Evolutionary conservation across 1,140 invertebrate genomes (phyloP).

Genomic region (Drosophila athabasca): DNA sequence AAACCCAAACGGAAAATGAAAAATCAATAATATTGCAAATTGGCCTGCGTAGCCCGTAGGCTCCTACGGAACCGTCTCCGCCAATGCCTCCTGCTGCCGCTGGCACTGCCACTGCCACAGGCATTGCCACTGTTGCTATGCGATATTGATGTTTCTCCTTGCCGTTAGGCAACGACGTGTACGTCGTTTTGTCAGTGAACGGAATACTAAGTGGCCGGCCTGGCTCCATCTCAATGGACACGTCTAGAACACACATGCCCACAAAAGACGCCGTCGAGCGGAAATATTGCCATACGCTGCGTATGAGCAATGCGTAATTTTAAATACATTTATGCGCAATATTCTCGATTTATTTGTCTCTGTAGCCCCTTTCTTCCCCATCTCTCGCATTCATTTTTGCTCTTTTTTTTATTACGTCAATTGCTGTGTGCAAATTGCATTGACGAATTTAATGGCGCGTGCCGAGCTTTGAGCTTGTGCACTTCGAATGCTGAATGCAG

Average conservation of each 20-base stretch:
- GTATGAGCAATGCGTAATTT: constrained; percentile 81
- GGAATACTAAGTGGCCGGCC: constrained; percentile 64
- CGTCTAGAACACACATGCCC: constrained; percentile 11
- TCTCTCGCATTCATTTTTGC: background rate
- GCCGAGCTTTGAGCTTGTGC: constrained; percentile 14
- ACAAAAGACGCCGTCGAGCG: constrained; percentile 63
- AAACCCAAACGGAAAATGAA: constrained; percentile 57
- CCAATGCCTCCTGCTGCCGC: constrained; percentile 3
- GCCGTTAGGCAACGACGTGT: constrained; percentile 55
- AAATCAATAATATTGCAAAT: constrained; percentile 79
- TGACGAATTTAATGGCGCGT: constrained; percentile 51
- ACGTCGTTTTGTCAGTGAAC: constrained; percentile 50
- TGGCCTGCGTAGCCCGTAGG: constrained; percentile 52
- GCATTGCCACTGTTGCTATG: constrained; percentile 38
- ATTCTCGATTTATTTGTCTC: constrained; percentile 66
- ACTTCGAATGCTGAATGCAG: constrained; percentile 7
- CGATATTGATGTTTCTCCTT: constrained; percentile 24
- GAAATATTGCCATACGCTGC: constrained; percentile 78
- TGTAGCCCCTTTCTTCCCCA: background rate
- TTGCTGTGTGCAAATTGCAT: constrained; percentile 52
- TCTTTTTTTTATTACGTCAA: constrained; percentile 44
- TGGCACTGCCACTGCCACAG: constrained; percentile 2
- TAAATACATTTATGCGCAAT: constrained; percentile 79
- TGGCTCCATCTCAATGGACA: constrained; percentile 1
- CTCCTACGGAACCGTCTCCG: constrained; percentile 6